These are phyloP conservation scores for Mystacides longicornis DNA, from an alignment of 2,888 invertebrate species.

Conservation along the genomic window DNA sequence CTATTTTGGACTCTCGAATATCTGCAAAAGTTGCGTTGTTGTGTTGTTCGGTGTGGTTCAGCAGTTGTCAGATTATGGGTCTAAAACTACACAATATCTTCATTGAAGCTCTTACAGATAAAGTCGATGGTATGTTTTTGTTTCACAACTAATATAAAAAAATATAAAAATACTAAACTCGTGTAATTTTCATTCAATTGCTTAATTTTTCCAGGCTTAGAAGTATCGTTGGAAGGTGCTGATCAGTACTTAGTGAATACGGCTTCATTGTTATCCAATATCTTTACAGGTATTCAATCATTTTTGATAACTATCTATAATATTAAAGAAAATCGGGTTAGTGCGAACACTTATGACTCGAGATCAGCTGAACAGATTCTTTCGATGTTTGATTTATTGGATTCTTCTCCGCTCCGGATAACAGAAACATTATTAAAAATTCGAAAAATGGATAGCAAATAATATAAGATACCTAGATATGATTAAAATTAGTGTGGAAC, in stretches of 20 bases:
- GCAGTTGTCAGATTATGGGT: constrained; percentile 16
- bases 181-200: neutral
- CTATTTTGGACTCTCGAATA: constrained; percentile 17
- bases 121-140: constrained; percentile 20
- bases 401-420: too few relatives aligned
- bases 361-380: too few relatives aligned
- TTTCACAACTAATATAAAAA: neutral
- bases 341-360: too few relatives aligned
- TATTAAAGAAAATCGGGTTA: too few relatives aligned
- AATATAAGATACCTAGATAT: too few relatives aligned
- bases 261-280: constrained; percentile 18
- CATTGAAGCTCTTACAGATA: constrained; percentile 21
- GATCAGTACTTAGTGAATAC: constrained; percentile 24
- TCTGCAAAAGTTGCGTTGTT: constrained; percentile 16
- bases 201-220: constrained; percentile 14
- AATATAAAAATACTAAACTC: neutral
- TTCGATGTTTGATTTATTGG: too few relatives aligned
- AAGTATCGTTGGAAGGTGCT: constrained; percentile 22
- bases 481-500: too few relatives aligned
- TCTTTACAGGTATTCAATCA: constrained; percentile 19
- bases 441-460: too few relatives aligned
- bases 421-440: too few relatives aligned
- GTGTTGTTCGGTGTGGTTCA: constrained; percentile 22
- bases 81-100: constrained; percentile 19
- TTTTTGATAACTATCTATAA: too few relatives aligned